Conservation (phyloP, 2,113 vertebrate species). For the Pelvicachromis taeniatus region DNA sequence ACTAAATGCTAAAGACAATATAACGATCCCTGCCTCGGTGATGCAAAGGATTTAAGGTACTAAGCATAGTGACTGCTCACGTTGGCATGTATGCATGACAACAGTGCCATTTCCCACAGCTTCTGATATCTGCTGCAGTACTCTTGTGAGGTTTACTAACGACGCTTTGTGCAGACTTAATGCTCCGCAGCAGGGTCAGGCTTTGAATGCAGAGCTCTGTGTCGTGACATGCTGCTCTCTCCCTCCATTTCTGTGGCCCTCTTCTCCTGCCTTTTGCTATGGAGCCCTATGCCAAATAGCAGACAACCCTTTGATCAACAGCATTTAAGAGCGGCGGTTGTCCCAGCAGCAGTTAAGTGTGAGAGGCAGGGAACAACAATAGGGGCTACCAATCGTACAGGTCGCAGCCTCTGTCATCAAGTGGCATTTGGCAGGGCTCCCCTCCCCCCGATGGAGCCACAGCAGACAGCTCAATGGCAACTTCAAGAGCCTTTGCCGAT, state of each 20-base stretch:
- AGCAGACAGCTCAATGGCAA: conserved; percentile 26
- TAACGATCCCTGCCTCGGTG: not conserved
- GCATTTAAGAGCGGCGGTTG: conserved; percentile 25
- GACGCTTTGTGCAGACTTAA: conserved; percentile 13
- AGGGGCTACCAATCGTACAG: conserved; percentile 23
- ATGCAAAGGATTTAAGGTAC: not conserved
- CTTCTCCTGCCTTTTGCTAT: conserved; percentile 22
- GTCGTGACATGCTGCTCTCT: not conserved
- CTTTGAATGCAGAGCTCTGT: not conserved
- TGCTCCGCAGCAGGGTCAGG: conserved; percentile 5
- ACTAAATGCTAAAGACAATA: not conserved
- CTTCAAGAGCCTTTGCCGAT: conserved; percentile 20
- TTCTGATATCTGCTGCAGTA: not conserved
- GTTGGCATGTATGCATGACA: not conserved
- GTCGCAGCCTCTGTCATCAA: conserved; percentile 46
- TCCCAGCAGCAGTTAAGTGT: conserved; percentile 5
- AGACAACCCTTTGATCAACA: conserved; percentile 34
- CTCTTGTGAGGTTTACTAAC: not conserved
- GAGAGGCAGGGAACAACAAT: conserved; percentile 22
- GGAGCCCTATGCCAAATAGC: conserved; percentile 11
- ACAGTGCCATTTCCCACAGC: not conserved
- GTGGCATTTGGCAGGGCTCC: conserved; percentile 15
- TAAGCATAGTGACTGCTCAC: not conserved
- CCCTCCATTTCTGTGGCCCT: not conserved
- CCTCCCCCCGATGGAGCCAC: not conserved